phyloP scores from a whole-genome alignment of 2,888 invertebrate species.

The Chydorus sphaericus region DNA sequence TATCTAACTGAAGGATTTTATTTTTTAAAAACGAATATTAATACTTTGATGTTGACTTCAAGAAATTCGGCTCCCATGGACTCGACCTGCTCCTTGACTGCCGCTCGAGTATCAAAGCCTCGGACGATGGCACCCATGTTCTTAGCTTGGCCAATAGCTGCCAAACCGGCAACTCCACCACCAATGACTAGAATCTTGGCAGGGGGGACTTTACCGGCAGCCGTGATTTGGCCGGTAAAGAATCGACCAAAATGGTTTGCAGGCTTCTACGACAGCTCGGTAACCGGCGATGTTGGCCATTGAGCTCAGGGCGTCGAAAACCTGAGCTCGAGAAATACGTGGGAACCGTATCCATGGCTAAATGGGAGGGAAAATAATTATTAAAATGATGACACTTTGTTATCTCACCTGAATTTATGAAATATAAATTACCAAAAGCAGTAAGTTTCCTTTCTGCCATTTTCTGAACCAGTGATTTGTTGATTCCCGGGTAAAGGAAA shows the following conservation, averaged over 20 bases:
- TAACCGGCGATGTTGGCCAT: slow-evolving; percentile 86
- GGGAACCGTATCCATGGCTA: slow-evolving; percentile 81
- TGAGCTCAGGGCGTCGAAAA: slow-evolving; percentile 76
- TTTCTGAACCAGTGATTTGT: slow-evolving; percentile 52
- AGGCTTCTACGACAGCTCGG: slow-evolving; percentile 73
- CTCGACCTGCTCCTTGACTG: slow-evolving; percentile 69
- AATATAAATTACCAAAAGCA: slow-evolving; percentile 53
- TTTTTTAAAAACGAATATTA: not conserved
- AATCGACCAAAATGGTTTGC: slow-evolving; percentile 80
- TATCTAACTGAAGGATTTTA: not conserved
- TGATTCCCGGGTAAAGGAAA: slow-evolving; percentile 71
- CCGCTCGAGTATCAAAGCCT: slow-evolving; percentile 72
- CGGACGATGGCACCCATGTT: slow-evolving; percentile 79
- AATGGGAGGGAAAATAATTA: slow-evolving; percentile 22
- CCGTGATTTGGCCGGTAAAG: slow-evolving; percentile 80
- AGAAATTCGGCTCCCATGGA: slow-evolving; percentile 78
- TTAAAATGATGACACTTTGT: not conserved
- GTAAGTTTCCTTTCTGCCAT: slow-evolving; percentile 54
- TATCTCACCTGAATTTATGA: not conserved
- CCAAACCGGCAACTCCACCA: slow-evolving; percentile 76
- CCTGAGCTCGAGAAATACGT: slow-evolving; percentile 73
- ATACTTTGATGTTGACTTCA: slow-evolving; percentile 55
- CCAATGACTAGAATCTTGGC: slow-evolving; percentile 77
- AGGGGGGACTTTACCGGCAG: slow-evolving; percentile 76
- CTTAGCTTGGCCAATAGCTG: slow-evolving; percentile 69